Percentiles rank a stretch among this genome's conserved stretches.
Evolutionary conservation across 2,888 invertebrate species (phyloP).

Genomic region (Macrophya annulata): DNA sequence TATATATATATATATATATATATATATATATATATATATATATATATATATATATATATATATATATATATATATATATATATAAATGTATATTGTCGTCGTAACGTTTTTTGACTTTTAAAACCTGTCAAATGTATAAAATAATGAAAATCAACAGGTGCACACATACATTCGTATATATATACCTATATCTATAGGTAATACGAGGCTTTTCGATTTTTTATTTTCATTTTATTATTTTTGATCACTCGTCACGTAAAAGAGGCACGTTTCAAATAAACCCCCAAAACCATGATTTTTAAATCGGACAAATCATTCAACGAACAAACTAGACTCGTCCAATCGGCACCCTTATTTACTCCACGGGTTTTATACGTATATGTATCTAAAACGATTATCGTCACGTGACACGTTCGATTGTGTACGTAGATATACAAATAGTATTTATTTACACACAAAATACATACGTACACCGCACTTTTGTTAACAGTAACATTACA

Average conservation of each 20-base stretch:
- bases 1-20: no score
- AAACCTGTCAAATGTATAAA: slow-evolving; percentile 9
- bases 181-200: no score
- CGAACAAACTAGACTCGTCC: slow-evolving; percentile 15
- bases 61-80: not conserved
- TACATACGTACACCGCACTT: not conserved
- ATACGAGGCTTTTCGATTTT: not conserved
- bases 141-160: slow-evolving; percentile 49
- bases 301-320: slow-evolving; percentile 33
- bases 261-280: slow-evolving; percentile 13
- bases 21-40: no score
- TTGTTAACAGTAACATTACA: not conserved
- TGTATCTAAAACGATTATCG: slow-evolving; percentile 12
- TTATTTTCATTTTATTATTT: not conserved
- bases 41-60: no score
- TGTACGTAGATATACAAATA: not conserved
- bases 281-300: not conserved
- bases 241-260: not conserved
- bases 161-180: not conserved
- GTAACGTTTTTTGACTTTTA: not conserved
- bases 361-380: not conserved
- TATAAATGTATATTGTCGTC: not conserved
- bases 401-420: slow-evolving; percentile 13
- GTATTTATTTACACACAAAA: not conserved
- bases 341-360: slow-evolving; percentile 23